These are phyloP conservation scores for Drosophila maculinotata DNA, from an alignment of 2,888 invertebrate genomes.

Conservation along the genomic window DNA sequence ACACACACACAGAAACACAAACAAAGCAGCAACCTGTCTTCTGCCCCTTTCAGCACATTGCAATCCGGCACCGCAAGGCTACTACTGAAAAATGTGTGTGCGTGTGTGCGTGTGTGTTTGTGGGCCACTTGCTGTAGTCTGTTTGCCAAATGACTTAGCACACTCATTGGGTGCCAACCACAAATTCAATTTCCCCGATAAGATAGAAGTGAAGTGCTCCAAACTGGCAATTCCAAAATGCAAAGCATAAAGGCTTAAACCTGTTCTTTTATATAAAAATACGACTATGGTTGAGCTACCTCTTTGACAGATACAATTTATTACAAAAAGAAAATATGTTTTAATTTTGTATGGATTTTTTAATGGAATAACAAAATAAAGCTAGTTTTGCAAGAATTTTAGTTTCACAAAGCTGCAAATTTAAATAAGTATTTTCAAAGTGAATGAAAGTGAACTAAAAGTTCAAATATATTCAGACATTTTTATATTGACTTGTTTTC, in stretches of 20 bases:
- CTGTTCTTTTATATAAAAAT: slow-evolving; percentile 11
- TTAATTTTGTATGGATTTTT: not conserved
- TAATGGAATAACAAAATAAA: not conserved
- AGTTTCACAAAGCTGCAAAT: not conserved
- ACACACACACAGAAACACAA: slow-evolving; percentile 20
- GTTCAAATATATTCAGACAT: too few relatives aligned
- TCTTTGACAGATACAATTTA: not conserved
- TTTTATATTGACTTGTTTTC: too few relatives aligned
- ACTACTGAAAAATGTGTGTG: slow-evolving; percentile 43
- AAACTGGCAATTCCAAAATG: slow-evolving; percentile 14
- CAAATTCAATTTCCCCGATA: slow-evolving; percentile 75
- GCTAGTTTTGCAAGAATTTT: too few relatives aligned
- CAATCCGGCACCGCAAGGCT: slow-evolving; percentile 29
- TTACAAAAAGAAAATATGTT: not conserved
- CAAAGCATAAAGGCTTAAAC: slow-evolving; percentile 14
- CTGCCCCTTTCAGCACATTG: slow-evolving; percentile 30
- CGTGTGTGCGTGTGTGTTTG: slow-evolving; percentile 26
- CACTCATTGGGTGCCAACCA: slow-evolving; percentile 68
- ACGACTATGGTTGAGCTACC: not conserved
- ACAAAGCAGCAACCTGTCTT: slow-evolving; percentile 6
- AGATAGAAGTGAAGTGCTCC: slow-evolving; percentile 34
- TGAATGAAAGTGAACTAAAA: too few relatives aligned
- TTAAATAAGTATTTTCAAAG: not conserved
- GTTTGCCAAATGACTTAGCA: slow-evolving; percentile 76
- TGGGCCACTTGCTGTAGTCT: slow-evolving; percentile 37